Evolutionary conservation across 2,113 vertebrate genomes (phyloP).

Genomic region (Epinephelus lanceolatus): DNA sequence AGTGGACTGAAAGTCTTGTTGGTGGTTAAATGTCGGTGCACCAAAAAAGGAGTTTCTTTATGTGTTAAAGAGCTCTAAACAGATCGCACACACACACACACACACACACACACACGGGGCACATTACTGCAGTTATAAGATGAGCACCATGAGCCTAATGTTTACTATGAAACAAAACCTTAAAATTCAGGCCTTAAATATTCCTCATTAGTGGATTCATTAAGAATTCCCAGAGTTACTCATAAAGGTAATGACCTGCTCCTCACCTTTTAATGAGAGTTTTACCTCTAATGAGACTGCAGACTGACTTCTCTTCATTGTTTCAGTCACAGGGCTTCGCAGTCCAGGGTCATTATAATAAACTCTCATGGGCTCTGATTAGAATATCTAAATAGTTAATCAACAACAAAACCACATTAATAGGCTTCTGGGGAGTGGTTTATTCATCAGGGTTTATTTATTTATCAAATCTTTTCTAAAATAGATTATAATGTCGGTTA

Average conservation of each 20-base stretch:
- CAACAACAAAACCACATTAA: conserved; percentile 1
- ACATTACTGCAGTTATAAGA: conserved; percentile 15
- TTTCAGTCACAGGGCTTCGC: conserved; percentile 31
- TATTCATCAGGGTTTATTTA: not conserved
- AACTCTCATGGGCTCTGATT: conserved; percentile 11
- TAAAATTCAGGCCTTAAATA: conserved; percentile 40
- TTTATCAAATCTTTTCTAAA: not conserved
- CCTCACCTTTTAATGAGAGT: conserved; percentile 63
- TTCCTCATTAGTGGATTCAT: conserved; percentile 49
- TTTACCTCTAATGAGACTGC: conserved; percentile 53
- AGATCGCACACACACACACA: not conserved
- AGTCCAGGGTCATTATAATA: conserved; percentile 10
- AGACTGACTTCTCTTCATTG: conserved; percentile 10
- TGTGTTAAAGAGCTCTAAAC: conserved; percentile 8
- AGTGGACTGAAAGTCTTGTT: conserved; percentile 9
- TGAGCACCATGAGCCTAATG: conserved; percentile 17
- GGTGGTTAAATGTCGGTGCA: conserved; percentile 27
- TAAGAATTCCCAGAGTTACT: conserved; percentile 52
- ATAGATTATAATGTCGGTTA: conserved; percentile 23
- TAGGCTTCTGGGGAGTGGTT: not conserved
- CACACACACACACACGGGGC: not conserved
- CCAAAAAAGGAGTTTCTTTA: not conserved
- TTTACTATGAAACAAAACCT: conserved; percentile 30
- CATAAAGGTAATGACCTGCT: conserved; percentile 53
- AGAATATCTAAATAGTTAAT: conserved; percentile 8